These are phyloP conservation scores for Rugalucina vietnamica DNA, from an alignment of 2,888 invertebrate genomes.

Conservation along the genomic window DNA sequence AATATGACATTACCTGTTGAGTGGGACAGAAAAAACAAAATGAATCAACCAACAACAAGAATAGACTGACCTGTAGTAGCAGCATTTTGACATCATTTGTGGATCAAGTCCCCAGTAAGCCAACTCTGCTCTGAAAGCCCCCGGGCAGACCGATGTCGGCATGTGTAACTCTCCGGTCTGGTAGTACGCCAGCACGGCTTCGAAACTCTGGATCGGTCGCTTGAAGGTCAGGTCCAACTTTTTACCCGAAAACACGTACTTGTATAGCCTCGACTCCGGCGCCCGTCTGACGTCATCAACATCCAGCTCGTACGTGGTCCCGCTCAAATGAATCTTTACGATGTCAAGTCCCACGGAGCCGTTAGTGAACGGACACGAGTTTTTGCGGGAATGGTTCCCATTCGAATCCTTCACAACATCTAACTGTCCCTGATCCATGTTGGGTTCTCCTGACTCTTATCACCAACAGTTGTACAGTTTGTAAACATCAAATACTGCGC, in stretches of 20 bases:
- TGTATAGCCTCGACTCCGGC: constrained; percentile 45
- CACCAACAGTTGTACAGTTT: too few relatives aligned
- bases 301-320: constrained; percentile 47
- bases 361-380: too few relatives aligned
- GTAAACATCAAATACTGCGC: too few relatives aligned
- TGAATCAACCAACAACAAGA: too few relatives aligned
- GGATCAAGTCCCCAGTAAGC: constrained; percentile 63
- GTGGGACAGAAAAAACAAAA: too few relatives aligned
- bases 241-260: constrained; percentile 38
- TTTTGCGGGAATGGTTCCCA: too few relatives aligned
- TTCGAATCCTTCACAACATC: too few relatives aligned
- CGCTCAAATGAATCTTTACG: constrained; percentile 42
- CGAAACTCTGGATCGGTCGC: constrained; percentile 57
- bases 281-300: constrained; percentile 48
- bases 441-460: too few relatives aligned
- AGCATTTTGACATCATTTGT: constrained; percentile 58
- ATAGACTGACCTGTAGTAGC: constrained; percentile 59
- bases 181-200: constrained; percentile 60
- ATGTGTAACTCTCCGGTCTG: constrained; percentile 63
- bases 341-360: neutral
- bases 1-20: too few relatives aligned
- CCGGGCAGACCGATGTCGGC: constrained; percentile 57
- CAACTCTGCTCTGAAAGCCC: constrained; percentile 57
- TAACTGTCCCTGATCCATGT: too few relatives aligned
- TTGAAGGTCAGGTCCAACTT: constrained; percentile 37